Percentiles rank a stretch among this genome's conserved stretches.
Evolutionary conservation across 2,888 invertebrate species (phyloP).

Genomic region (Drosophila aldrichi): DNA sequence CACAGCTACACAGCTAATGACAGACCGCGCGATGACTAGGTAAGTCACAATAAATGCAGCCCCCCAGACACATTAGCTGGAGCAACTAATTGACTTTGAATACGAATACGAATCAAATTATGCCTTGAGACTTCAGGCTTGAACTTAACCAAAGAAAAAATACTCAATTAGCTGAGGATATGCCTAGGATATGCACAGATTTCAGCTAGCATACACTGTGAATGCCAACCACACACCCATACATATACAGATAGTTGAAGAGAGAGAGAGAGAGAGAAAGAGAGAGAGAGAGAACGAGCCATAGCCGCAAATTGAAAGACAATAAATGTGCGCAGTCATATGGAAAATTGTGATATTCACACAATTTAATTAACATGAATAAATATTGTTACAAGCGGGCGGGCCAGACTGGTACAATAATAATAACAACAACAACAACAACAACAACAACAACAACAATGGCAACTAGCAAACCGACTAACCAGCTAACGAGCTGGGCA

Average conservation of each 20-base stretch:
- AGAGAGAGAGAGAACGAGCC: constrained; percentile 13
- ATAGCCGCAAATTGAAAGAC: constrained; percentile 83
- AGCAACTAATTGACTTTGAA: background rate
- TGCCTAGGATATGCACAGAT: background rate
- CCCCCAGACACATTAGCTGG: background rate
- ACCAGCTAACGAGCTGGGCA: constrained; percentile 75
- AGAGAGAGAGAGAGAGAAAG: background rate
- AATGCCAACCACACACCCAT: background rate
- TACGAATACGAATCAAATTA: too few relatives aligned
- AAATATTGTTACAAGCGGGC: constrained; percentile 83
- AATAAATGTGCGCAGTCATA: constrained; percentile 83
- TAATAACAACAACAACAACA: constrained; percentile 9
- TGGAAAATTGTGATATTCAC: constrained; percentile 85
- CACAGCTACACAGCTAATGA: constrained; percentile 43
- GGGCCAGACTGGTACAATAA: constrained; percentile 41
- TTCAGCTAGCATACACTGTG: background rate
- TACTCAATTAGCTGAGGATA: background rate
- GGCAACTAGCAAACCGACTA: constrained; percentile 40
- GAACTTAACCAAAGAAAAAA: background rate
- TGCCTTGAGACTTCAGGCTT: background rate
- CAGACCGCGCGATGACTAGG: constrained; percentile 41
- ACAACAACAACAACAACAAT: constrained; percentile 17
- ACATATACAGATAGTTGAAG: background rate
- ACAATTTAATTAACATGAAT: constrained; percentile 85
- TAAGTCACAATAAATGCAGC: constrained; percentile 24